Conservation (phyloP, 2,888 invertebrate genomes). For the Netelia fuscicornis region DNA sequence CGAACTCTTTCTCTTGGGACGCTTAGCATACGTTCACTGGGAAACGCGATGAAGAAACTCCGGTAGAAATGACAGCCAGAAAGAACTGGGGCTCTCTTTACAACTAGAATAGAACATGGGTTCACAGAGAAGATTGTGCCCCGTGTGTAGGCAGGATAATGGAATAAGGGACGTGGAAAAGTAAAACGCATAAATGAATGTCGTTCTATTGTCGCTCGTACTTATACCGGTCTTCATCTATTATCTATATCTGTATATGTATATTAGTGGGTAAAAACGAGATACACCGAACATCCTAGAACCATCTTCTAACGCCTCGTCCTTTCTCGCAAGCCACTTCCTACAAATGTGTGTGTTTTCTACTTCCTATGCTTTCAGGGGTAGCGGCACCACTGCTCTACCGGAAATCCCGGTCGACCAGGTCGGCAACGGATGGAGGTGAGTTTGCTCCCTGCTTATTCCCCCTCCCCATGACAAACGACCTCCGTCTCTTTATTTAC, state of each 20-base stretch:
- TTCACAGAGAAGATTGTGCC: background rate
- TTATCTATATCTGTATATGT: conserved; percentile 8
- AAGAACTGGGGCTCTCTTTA: background rate
- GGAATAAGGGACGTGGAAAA: conserved; percentile 52
- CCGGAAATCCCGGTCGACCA: conserved; percentile 86
- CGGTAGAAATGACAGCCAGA: conserved; percentile 22
- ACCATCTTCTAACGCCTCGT: conserved; percentile 61
- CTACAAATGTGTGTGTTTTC: conserved; percentile 76
- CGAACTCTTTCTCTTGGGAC: background rate
- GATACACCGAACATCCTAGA: conserved; percentile 35
- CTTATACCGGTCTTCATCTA: background rate
- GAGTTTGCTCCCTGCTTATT: conserved; percentile 82
- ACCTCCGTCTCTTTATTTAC: background rate
- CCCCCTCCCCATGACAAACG: conserved; percentile 53
- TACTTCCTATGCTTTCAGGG: conserved; percentile 85
- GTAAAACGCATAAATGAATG: conserved; percentile 31
- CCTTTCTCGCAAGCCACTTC: conserved; percentile 70
- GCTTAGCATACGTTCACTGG: conserved; percentile 5
- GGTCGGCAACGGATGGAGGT: conserved; percentile 87
- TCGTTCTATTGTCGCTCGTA: conserved; percentile 37
- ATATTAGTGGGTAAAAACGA: conserved; percentile 33
- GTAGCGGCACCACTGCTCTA: conserved; percentile 85
- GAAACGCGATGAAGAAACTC: conserved; percentile 46
- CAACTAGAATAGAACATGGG: conserved; percentile 35
- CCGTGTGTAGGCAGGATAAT: conserved; percentile 33